phyloP scores from a whole-genome alignment of 2,797 vertebrate genomes.

The Cryptoprocta ferox region DNA sequence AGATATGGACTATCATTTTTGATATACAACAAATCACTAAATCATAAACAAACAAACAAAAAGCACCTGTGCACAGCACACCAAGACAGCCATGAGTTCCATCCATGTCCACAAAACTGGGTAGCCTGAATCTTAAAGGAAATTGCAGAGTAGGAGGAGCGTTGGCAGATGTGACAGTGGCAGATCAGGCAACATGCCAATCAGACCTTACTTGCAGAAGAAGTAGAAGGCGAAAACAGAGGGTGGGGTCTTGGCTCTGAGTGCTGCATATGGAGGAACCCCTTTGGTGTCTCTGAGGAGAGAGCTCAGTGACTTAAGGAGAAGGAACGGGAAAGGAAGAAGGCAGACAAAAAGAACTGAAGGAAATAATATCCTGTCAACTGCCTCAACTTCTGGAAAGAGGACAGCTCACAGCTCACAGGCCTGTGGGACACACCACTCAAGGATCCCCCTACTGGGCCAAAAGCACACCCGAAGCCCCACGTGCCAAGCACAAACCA shows the following conservation, averaged over 20 bases:
- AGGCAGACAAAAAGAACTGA: background rate
- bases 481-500: background rate
- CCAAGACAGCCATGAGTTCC: background rate
- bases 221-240: background rate
- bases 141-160: background rate
- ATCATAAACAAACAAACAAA: background rate
- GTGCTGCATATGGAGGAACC: background rate
- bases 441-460: background rate
- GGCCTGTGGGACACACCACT: background rate
- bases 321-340: too few species aligned
- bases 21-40: background rate
- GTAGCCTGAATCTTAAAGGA: background rate
- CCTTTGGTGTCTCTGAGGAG: background rate
- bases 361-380: background rate
- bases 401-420: background rate
- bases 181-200: background rate
- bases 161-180: background rate
- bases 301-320: background rate
- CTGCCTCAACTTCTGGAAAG: background rate
- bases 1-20: background rate
- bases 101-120: background rate
- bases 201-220: background rate
- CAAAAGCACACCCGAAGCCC: background rate
- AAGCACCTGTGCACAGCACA: background rate
- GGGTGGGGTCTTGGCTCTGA: background rate